Evolutionary conservation across 2,113 vertebrate species (phyloP).

Genomic region (Fulmarus glacialis): DNA sequence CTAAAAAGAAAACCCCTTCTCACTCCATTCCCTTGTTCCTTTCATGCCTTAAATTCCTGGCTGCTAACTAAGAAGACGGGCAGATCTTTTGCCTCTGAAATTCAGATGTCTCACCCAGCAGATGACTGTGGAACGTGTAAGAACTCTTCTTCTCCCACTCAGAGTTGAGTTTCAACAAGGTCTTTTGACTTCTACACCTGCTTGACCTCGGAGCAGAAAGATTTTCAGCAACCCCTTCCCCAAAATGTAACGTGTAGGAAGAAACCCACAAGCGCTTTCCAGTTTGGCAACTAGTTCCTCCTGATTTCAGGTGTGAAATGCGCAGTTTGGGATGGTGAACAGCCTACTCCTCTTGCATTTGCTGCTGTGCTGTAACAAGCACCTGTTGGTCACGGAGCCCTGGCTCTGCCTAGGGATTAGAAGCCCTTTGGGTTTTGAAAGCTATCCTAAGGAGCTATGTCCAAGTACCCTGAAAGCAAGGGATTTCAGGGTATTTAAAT

Average conservation of each 20-base stretch:
- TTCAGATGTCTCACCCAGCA: background rate
- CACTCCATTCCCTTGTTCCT: background rate
- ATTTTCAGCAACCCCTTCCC: background rate
- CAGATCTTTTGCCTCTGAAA: background rate
- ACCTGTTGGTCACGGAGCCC: background rate
- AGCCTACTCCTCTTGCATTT: background rate
- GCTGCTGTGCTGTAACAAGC: background rate
- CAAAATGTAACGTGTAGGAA: accelerated
- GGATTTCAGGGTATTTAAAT: background rate
- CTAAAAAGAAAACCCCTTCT: background rate
- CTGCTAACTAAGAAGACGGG: background rate
- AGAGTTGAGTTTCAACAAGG: background rate
- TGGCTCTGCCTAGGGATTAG: background rate
- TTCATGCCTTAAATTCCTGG: background rate
- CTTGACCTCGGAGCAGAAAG: background rate
- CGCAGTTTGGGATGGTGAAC: background rate
- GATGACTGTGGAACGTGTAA: background rate
- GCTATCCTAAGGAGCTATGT: background rate
- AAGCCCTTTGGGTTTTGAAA: background rate
- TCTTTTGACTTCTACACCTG: background rate
- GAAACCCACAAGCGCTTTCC: background rate
- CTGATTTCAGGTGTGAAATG: background rate
- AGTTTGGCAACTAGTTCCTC: background rate
- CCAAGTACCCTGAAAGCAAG: background rate
- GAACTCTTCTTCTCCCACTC: background rate